Evolutionary conservation across 1,140 invertebrate species (phyloP).

Genomic region (Ips typographus): DNA sequence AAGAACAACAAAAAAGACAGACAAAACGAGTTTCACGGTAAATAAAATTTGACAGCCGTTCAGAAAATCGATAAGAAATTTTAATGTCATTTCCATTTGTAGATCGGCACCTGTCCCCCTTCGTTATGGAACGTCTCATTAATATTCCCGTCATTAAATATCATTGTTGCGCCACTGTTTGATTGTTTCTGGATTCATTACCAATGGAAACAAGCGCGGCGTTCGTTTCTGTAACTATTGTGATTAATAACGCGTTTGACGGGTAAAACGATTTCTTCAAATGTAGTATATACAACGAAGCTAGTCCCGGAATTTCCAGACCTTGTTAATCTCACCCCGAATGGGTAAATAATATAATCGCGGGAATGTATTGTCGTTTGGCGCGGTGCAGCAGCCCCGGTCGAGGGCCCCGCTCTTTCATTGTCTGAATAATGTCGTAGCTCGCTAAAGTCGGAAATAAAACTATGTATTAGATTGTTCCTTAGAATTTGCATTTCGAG

Average conservation of each 20-base stretch:
- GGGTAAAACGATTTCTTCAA: slow-evolving; percentile 1
- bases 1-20: too few species aligned
- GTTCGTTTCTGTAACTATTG: too few species aligned
- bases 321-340: slow-evolving; percentile 1
- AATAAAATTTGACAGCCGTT: too few species aligned
- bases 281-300: not conserved
- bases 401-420: slow-evolving; percentile 4
- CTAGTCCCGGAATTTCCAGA: not conserved
- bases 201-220: too few species aligned
- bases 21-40: too few species aligned
- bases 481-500: slow-evolving; percentile 2
- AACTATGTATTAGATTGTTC: slow-evolving; percentile 7
- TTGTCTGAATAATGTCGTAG: not conserved
- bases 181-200: too few species aligned
- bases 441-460: slow-evolving; percentile 7
- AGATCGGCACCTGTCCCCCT: too few species aligned
- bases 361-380: slow-evolving; percentile 10
- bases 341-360: slow-evolving; percentile 13
- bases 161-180: too few species aligned
- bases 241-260: slow-evolving; percentile 1
- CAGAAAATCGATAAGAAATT: too few species aligned
- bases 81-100: too few species aligned
- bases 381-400: slow-evolving; percentile 6
- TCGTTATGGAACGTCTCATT: too few species aligned
- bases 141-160: too few species aligned